Conservation (phyloP, 2,113 vertebrate genomes). For the Crotalus horridus region DNA sequence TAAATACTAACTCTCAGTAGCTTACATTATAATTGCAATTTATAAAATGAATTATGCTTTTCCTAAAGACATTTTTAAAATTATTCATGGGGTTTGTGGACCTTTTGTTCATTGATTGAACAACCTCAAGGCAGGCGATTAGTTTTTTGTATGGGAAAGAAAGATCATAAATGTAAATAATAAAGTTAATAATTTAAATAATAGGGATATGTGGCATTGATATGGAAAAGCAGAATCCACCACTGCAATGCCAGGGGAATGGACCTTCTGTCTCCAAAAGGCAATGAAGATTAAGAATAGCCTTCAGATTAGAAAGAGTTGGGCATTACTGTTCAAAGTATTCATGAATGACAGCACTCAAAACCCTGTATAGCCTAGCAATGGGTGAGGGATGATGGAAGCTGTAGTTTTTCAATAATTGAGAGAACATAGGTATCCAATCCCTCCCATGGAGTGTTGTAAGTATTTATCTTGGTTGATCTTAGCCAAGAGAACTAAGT, state of each 20-base stretch:
- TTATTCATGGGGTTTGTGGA: not conserved
- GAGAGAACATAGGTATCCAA: not conserved
- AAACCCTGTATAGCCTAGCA: not conserved
- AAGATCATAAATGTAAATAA: not conserved
- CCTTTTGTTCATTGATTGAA: not conserved
- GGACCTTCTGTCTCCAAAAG: not conserved
- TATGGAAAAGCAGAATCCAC: not conserved
- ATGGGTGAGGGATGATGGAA: not conserved
- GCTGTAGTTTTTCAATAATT: not conserved
- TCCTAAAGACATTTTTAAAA: rapidly evolving
- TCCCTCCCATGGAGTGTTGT: not conserved
- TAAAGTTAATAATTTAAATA: not conserved
- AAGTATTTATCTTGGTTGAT: not conserved
- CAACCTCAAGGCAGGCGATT: not conserved
- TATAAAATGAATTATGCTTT: not conserved
- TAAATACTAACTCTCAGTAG: conserved; percentile 19
- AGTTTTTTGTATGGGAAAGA: not conserved
- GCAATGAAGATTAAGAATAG: not conserved
- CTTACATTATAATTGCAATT: not conserved
- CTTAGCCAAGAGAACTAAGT: not conserved
- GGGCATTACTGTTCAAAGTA: not conserved
- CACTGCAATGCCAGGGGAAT: not conserved
- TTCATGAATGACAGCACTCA: not conserved
- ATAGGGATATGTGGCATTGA: not conserved
- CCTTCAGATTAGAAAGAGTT: not conserved